Percentiles rank a stretch among this genome's conserved stretches.
Conservation (phyloP, 2,797 vertebrate genomes). For the Arctocebus calabarensis region DNA sequence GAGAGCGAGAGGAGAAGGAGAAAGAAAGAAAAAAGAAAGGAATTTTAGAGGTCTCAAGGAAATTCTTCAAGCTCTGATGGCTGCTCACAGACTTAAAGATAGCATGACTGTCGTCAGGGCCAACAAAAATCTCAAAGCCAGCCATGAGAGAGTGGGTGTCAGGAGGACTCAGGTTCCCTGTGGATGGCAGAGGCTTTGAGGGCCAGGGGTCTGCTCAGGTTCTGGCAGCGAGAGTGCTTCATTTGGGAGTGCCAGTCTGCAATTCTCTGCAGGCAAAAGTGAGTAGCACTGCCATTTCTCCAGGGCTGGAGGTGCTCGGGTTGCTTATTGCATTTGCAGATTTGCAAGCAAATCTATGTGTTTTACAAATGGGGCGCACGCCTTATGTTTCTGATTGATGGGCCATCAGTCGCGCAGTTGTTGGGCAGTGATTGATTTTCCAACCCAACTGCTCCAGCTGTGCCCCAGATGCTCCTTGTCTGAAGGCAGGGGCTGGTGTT, state of each 20-base stretch:
- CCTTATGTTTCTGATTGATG: slow-evolving; percentile 89
- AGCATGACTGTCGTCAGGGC: slow-evolving; percentile 73
- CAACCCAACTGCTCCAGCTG: slow-evolving; percentile 91
- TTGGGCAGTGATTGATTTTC: slow-evolving; percentile 91
- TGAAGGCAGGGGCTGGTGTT: slow-evolving; percentile 81
- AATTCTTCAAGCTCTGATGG: slow-evolving; percentile 66
- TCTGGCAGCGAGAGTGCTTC: not conserved
- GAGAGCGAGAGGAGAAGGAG: not conserved
- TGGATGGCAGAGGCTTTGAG: not conserved
- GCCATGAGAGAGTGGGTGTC: slow-evolving; percentile 70
- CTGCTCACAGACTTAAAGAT: slow-evolving; percentile 78
- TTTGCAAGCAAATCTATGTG: slow-evolving; percentile 82
- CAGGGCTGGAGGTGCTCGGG: slow-evolving; percentile 67
- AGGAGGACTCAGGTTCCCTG: slow-evolving; percentile 56
- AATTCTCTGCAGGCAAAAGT: not conserved
- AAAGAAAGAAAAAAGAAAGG: not conserved
- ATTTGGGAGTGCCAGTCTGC: not conserved
- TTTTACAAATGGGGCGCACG: slow-evolving; percentile 85
- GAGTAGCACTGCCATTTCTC: slow-evolving; percentile 79
- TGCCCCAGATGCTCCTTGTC: slow-evolving; percentile 88
- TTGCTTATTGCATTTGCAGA: slow-evolving; percentile 87
- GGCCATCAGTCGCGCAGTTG: slow-evolving; percentile 89
- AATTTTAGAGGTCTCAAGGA: slow-evolving; percentile 71
- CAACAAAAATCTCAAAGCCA: slow-evolving; percentile 78
- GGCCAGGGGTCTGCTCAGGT: not conserved